Evolutionary conservation across 64 coral and sea anemone species (phyloP).

Genomic region (Montipora sp.): DNA sequence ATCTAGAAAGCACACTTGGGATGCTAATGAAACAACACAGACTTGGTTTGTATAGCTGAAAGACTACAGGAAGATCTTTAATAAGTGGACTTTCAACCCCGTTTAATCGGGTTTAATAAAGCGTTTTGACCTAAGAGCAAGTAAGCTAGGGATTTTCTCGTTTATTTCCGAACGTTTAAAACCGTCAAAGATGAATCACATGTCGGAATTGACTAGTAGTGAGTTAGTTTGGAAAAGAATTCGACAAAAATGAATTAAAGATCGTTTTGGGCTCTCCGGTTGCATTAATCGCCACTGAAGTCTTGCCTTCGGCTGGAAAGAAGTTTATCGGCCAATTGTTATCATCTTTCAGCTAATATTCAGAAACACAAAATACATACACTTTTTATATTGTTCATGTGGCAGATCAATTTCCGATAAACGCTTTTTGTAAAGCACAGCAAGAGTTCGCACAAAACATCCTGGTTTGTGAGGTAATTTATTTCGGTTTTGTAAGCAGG

Average conservation of each 20-base stretch:
- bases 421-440: constrained; percentile 39
- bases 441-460: constrained; percentile 19
- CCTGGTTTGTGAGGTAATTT: constrained; percentile 29
- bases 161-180: neutral
- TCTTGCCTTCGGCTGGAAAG: constrained; percentile 19
- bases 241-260: constrained; percentile 3
- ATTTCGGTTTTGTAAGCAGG: constrained; percentile 9
- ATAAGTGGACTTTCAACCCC: neutral
- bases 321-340: constrained; percentile 26
- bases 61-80: constrained; percentile 10
- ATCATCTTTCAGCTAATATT: constrained; percentile 31
- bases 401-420: constrained; percentile 62
- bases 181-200: neutral
- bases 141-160: neutral
- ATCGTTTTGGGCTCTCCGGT: neutral
- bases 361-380: neutral
- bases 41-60: neutral
- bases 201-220: neutral
- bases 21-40: constrained; percentile 30
- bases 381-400: constrained; percentile 32
- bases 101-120: constrained; percentile 4
- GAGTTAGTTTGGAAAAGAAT: neutral
- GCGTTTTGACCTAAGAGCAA: constrained; percentile 9
- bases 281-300: neutral
- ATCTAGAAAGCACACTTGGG: constrained; percentile 9